Conservation (phyloP, 2,113 vertebrate species). For the Corydoras maculifer region DNA sequence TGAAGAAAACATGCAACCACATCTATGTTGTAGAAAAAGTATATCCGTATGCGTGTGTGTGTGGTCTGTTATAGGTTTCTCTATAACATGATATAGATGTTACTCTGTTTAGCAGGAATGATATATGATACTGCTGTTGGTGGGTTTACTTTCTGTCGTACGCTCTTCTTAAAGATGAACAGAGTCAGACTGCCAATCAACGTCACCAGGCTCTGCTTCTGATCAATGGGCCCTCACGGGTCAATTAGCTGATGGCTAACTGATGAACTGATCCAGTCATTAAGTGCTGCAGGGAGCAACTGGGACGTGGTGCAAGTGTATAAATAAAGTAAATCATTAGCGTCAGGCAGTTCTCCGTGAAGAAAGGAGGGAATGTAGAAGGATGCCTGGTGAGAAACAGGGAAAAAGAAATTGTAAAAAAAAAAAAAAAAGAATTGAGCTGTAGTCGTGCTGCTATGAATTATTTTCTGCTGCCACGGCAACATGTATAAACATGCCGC, state of each 20-base stretch:
- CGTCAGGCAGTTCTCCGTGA: conserved; percentile 31
- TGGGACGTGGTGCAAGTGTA: conserved; percentile 33
- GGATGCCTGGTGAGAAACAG: conserved; percentile 51
- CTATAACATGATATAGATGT: no score
- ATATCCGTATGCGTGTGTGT: no score
- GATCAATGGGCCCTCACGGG: conserved; percentile 36
- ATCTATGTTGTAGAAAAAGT: no score
- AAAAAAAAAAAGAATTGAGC: no score
- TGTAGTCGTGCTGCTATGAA: no score
- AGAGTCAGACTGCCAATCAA: not conserved
- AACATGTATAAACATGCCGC: no score
- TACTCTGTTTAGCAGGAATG: no score
- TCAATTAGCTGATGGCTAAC: conserved; percentile 36
- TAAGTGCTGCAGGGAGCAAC: conserved; percentile 31
- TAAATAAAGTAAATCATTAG: conserved; percentile 13
- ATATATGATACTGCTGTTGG: not conserved
- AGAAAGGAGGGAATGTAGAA: conserved; percentile 59
- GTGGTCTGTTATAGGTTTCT: no score
- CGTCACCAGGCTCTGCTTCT: conserved; percentile 16
- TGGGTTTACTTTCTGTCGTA: not conserved
- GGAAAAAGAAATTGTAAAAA: no score
- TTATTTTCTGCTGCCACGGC: no score
- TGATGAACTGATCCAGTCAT: conserved; percentile 47
- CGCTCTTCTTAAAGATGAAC: not conserved
- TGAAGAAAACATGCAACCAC: no score